Percentiles rank a stretch among this genome's conserved stretches.
These are phyloP conservation scores for Theretra japonica DNA, from an alignment of 2,888 invertebrate species.

Conservation along the genomic window DNA sequence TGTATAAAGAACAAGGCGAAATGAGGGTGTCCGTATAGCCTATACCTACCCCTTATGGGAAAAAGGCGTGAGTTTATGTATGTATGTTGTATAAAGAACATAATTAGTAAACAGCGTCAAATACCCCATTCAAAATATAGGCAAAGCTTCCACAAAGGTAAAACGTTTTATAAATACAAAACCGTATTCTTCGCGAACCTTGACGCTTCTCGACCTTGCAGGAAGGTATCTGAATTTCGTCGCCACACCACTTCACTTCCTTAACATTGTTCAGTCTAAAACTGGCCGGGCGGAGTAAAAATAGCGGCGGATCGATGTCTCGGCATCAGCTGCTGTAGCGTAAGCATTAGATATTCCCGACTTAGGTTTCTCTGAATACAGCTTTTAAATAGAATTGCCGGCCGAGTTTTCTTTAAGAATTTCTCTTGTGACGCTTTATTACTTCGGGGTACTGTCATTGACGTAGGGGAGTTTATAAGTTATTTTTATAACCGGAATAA, in stretches of 20 bases:
- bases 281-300: background rate
- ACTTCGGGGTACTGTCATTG: background rate
- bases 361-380: background rate
- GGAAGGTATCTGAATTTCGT: background rate
- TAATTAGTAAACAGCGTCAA: no score
- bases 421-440: background rate
- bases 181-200: background rate
- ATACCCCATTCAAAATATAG: background rate
- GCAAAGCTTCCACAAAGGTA: background rate
- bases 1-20: no score
- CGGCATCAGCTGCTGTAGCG: slow-evolving; percentile 18
- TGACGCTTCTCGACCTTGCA: background rate
- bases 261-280: slow-evolving; percentile 25
- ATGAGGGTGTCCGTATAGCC: no score
- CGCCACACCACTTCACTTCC: slow-evolving; percentile 5
- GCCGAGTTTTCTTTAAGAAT: background rate
- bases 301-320: slow-evolving; percentile 8
- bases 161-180: background rate
- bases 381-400: slow-evolving; percentile 31
- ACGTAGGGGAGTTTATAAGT: no score
- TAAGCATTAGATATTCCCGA: slow-evolving; percentile 12
- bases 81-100: no score
- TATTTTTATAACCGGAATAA: no score
- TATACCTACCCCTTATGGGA: no score
- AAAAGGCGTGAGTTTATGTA: no score